These are phyloP conservation scores for Arrhopalites spinosus DNA, from an alignment of 2,888 invertebrate genomes.

Conservation along the genomic window DNA sequence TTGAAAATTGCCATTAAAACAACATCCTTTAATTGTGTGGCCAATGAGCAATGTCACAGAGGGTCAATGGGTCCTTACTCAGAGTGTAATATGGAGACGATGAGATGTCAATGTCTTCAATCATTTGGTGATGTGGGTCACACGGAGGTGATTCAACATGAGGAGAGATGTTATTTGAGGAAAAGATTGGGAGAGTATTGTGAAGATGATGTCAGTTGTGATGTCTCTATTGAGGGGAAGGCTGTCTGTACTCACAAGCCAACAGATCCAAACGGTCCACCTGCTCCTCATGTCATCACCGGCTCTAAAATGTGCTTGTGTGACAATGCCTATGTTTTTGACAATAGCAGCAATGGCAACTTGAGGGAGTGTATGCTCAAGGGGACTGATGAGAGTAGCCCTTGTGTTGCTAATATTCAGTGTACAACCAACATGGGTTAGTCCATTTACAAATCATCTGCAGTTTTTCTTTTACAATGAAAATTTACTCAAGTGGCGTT, in stretches of 20 bases:
- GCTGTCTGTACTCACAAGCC: conserved; percentile 11
- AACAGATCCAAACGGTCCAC: not conserved
- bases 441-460: too few relatives aligned
- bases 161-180: conserved; percentile 20
- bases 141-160: not conserved
- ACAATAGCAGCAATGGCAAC: not conserved
- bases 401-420: conserved; percentile 21
- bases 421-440: not conserved
- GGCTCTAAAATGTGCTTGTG: conserved; percentile 2
- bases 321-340: conserved; percentile 15
- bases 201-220: conserved; percentile 13
- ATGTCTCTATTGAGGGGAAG: conserved; percentile 19
- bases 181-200: conserved; percentile 20
- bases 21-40: conserved; percentile 6
- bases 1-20: not conserved
- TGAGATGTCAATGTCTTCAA: conserved; percentile 32
- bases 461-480: too few relatives aligned
- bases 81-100: conserved; percentile 2
- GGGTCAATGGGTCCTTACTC: conserved; percentile 19
- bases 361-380: not conserved
- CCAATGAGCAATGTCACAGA: conserved; percentile 20
- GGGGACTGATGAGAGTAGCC: not conserved
- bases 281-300: not conserved
- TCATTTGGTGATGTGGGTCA: not conserved
- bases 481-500: too few relatives aligned